Base-by-base conservation (phyloP, 2,888 invertebrate genomes). In the Apamea crenata region DNA sequence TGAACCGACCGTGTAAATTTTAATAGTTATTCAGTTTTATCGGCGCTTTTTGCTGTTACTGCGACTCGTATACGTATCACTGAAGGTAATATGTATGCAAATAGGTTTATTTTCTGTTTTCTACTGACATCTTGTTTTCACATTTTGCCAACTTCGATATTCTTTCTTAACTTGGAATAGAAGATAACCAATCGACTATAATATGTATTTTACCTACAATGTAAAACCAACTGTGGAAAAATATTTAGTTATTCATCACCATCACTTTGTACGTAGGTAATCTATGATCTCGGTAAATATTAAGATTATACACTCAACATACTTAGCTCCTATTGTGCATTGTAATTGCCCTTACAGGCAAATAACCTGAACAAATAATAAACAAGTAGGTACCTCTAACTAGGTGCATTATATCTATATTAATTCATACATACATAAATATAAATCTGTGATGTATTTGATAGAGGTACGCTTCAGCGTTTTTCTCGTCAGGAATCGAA, bases 401-500 rank as follows among this genome's bases (percentile, higher is more conserved):
- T 63, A 56, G 25, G 7, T 67, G 32, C 32, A 14, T 63, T 63
- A 67, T 16, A 40, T 36, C 16, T 61, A 63, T 67, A 76, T 65
- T 74, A 29, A 14, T 50, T 50, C 16, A 61, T 63, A 81, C n/a
- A 63, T 77, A 61, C 56, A 65, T 53, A 29, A 10, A 63, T 59
- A 90, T 92, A 93, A 92, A 93, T 93, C 92, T 87, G 90, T 86
- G 90, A 88, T 87, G 83, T 89, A 83, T 90, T 88, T 89, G 83
- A 84, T 90, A 88, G 88, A 90, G 83, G 90, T 87, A 90, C 85
- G 87, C 92, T 93, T 94, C 93, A 93, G 92, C 92, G 94, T 96
- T 97, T 96, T 97, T 96, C 96, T 94, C 93, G 94, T 94, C 95
- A 94, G 93, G 94, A 95, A 95, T 95, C 94, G 94, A 96, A 95